Evolutionary conservation across 2,113 vertebrate species (phyloP).

Genomic region (Campylorhamphus procurvoides): DNA sequence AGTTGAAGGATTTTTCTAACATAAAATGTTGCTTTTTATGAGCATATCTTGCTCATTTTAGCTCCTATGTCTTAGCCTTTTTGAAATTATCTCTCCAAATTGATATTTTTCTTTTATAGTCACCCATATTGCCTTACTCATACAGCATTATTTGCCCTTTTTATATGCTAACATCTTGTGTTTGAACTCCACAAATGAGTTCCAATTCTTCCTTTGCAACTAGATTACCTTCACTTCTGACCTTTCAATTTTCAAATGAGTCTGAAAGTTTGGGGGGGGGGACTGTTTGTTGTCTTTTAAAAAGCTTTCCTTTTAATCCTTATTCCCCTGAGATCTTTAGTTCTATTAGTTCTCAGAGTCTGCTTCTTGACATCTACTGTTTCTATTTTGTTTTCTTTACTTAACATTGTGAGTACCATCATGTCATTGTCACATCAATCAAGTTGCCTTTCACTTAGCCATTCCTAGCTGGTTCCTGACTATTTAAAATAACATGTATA

Average conservation of each 20-base stretch:
- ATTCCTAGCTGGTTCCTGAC: background rate
- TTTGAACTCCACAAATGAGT: background rate
- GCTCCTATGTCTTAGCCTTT: background rate
- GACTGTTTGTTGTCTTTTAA: background rate
- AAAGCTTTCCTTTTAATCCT: conserved; percentile 15
- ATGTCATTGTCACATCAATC: conserved; percentile 32
- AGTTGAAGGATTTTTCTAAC: background rate
- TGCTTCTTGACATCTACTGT: conserved; percentile 14
- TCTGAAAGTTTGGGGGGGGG: background rate
- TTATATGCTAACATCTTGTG: background rate
- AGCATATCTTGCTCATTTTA: background rate
- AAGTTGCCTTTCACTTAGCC: conserved; percentile 4
- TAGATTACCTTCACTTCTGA: conserved; percentile 22
- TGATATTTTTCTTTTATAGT: background rate
- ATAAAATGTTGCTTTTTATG: background rate
- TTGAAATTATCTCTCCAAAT: background rate
- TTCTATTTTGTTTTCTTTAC: conserved; percentile 37
- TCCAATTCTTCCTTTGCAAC: background rate
- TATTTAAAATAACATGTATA: background rate
- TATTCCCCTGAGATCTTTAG: background rate
- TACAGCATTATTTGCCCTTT: background rate
- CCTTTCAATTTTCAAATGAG: background rate
- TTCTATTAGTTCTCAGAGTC: conserved; percentile 10
- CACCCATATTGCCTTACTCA: background rate
- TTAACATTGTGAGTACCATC: conserved; percentile 8